Base-by-base conservation (phyloP, 23 tunicate species). In the Corella eumyota region DNA sequence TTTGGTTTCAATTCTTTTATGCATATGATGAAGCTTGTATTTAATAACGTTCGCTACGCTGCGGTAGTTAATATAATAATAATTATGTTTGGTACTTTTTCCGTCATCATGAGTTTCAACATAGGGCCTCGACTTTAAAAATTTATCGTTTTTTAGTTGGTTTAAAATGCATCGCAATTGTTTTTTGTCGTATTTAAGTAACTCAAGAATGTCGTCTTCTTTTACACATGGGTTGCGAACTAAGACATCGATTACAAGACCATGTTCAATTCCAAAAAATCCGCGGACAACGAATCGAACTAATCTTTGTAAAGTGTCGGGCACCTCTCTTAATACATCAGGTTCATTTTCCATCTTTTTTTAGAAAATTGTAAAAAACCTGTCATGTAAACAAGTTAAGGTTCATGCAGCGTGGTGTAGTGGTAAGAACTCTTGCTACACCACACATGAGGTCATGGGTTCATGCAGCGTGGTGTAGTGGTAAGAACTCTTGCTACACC, bases 11-110 rank as follows among this genome's bases (percentile, higher is more conserved):
- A 86, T 86, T 34, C 75, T 55, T 53, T 86, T 86, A 36, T 76
- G 85, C 59, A 86, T 78, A 45, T 77, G 81, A 61, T 86, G 95
- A 23, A 86, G 68, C 86, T 86, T 86, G 65, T 86, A 86, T 71
- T 86, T 86, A 25, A 86, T 77, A 50, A 86, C 69, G 54, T 86
- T 86, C 25, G 80, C 71, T 0, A 86, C 57, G 47, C 86, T 86
- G 64, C 95, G 44, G 52, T 86, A 86, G 45, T 86, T 86, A 66
- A 86, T 72, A 65, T 67, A 86, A 54, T 77, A 86, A 47, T 72
- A 86, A 61, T 78, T 77, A 44, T 86, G 95, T 31, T 76, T 67
- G 11, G 75, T 49, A 23, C 72, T 76, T 36, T 70, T 86, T 6
- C 78, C 95, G 51, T 82, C 92, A 55, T 74, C 80, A 81, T 82